phyloP scores from a whole-genome alignment of 2,113 vertebrate species.

The Podarcis cretensis region DNA sequence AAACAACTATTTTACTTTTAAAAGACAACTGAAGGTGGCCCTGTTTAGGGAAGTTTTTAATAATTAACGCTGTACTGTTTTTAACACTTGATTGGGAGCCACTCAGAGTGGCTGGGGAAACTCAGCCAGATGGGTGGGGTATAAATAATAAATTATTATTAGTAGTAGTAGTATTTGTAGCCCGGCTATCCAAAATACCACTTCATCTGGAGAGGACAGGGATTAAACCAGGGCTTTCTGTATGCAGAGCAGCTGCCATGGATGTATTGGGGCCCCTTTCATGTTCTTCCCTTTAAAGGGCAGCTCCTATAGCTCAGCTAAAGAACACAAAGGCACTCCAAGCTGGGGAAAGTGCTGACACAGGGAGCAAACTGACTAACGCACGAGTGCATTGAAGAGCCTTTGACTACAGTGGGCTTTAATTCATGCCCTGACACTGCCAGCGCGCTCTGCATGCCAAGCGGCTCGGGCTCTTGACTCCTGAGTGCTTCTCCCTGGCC shows the following conservation, averaged over 20 bases:
- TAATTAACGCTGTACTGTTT: too few species aligned
- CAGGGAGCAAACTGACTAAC: background rate
- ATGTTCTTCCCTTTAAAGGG: background rate
- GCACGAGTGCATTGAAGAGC: background rate
- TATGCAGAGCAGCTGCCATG: background rate
- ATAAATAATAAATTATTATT: too few species aligned
- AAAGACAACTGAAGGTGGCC: too few species aligned
- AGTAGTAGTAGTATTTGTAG: too few species aligned
- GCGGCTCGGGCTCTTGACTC: background rate
- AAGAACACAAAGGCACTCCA: constrained; percentile 3
- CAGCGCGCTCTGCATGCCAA: background rate
- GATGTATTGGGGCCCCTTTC: background rate
- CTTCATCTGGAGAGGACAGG: background rate
- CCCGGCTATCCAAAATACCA: background rate
- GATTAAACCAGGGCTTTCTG: background rate
- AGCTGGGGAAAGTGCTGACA: background rate
- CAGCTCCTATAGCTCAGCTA: background rate
- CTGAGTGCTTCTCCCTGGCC: background rate
- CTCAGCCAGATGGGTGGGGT: too few species aligned
- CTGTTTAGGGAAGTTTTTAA: too few species aligned
- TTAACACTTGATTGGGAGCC: too few species aligned
- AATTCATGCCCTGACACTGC: background rate
- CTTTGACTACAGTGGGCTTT: background rate
- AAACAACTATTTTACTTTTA: too few species aligned
- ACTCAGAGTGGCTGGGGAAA: too few species aligned